A percentile compares a stretch with the other conserved stretches of the same genome.
phyloP scores from a whole-genome alignment of 2,797 vertebrate genomes.

The Myoxocephalus aenaeus region DNA sequence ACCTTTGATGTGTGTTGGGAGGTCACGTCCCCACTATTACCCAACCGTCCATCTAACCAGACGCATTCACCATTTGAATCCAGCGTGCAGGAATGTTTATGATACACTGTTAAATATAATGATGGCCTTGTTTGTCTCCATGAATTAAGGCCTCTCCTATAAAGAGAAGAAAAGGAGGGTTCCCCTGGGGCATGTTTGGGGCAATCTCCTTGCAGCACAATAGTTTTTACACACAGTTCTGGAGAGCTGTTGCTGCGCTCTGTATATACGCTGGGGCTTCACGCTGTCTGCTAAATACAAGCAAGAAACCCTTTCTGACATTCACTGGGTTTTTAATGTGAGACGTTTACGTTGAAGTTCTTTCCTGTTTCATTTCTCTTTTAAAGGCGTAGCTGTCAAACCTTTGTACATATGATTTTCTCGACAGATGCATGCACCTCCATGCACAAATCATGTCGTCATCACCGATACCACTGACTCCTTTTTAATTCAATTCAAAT shows the following conservation, averaged over 20 bases:
- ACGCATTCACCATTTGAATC: constrained; percentile 58
- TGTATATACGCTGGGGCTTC: constrained; percentile 57
- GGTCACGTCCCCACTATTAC: constrained; percentile 55
- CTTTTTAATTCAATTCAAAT: not conserved
- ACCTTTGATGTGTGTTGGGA: constrained; percentile 17
- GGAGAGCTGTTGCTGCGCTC: constrained; percentile 51
- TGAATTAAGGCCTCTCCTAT: constrained; percentile 72
- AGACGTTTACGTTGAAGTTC: constrained; percentile 39
- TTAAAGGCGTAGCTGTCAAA: constrained; percentile 10
- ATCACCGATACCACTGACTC: not conserved
- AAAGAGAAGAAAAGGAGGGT: constrained; percentile 69
- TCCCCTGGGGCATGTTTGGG: constrained; percentile 61
- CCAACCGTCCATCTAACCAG: constrained; percentile 41
- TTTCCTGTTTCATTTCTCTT: constrained; percentile 59
- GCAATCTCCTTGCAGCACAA: constrained; percentile 58
- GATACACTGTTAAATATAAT: constrained; percentile 75
- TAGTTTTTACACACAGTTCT: constrained; percentile 63
- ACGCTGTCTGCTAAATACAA: constrained; percentile 66
- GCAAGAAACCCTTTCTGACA: constrained; percentile 50
- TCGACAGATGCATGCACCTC: constrained; percentile 3
- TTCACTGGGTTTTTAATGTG: constrained; percentile 51
- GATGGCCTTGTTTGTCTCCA: constrained; percentile 67
- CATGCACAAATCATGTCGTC: not conserved
- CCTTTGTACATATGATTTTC: constrained; percentile 34
- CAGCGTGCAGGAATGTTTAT: constrained; percentile 73